Conservation (phyloP, 2,797 vertebrate species). For the Forpus xanthops region DNA sequence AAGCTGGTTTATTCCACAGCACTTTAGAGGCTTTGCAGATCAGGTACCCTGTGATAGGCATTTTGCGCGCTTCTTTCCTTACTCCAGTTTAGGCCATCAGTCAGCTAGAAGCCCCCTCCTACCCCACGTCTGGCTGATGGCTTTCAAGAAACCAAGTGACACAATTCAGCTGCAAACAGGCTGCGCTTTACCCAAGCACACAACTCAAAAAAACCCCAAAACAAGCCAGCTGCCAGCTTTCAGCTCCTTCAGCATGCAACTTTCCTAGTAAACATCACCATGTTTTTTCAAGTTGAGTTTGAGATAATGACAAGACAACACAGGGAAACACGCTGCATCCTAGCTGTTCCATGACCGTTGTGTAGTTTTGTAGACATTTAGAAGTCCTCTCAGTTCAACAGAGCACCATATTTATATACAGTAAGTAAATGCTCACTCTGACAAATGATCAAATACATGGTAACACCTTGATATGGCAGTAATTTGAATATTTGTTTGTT, state of each 20-base stretch:
- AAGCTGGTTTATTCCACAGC: rapidly evolving
- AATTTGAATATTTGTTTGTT: background rate
- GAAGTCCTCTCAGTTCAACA: background rate
- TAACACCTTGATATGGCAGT: background rate
- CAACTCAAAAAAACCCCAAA: background rate
- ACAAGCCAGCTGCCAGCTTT: background rate
- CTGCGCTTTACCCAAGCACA: background rate
- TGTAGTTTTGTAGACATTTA: background rate
- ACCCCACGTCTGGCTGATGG: background rate
- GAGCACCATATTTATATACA: background rate
- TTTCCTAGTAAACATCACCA: background rate
- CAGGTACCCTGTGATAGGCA: background rate
- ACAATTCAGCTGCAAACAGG: rapidly evolving
- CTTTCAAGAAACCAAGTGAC: background rate
- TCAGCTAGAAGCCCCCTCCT: background rate
- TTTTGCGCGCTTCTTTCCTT: rapidly evolving
- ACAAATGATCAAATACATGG: background rate
- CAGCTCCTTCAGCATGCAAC: rapidly evolving
- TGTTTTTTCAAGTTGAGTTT: background rate
- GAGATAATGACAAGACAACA: background rate
- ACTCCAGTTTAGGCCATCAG: background rate
- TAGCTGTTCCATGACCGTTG: background rate
- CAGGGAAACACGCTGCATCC: background rate
- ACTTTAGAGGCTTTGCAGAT: rapidly evolving
- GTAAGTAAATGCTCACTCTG: background rate